phyloP scores from a whole-genome alignment of 2,113 vertebrate genomes.

The Odobenus rosmarus region DNA sequence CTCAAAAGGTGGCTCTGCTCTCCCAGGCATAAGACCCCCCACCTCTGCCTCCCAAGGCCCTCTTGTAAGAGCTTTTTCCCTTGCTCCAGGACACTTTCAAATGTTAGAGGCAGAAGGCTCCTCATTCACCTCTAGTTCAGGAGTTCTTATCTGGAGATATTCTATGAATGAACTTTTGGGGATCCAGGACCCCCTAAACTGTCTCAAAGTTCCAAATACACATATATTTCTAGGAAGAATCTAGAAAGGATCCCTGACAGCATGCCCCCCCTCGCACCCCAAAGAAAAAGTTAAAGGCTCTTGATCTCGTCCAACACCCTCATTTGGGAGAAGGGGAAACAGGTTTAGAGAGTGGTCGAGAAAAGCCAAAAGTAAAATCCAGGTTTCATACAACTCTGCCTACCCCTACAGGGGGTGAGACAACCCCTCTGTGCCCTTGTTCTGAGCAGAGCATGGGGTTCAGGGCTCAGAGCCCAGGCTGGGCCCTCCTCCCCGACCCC shows the following conservation, averaged over 20 bases:
- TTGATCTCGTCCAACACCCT: background rate
- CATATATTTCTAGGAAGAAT: background rate
- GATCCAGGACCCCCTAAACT: background rate
- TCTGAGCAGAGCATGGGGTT: background rate
- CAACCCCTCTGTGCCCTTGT: background rate
- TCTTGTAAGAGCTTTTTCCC: background rate
- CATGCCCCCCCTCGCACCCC: too few species aligned
- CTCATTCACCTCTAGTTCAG: background rate
- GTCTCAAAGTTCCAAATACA: slow-evolving; percentile 5
- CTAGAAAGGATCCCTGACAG: background rate
- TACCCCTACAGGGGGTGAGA: background rate
- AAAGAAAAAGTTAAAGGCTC: background rate
- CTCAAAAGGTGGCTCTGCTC: background rate
- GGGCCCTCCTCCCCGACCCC: background rate
- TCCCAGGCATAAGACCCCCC: background rate
- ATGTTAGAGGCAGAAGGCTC: background rate
- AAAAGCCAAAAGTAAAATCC: background rate
- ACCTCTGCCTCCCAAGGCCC: too few species aligned
- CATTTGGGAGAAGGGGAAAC: slow-evolving; percentile 34
- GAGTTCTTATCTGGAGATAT: background rate
- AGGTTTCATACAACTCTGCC: background rate
- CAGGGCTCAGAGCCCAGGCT: slow-evolving; percentile 40
- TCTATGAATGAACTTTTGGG: background rate
- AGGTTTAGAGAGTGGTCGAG: background rate
- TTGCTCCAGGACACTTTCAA: background rate